Evolutionary conservation across 2,888 invertebrate species (phyloP).

Genomic region (Congeria kusceri): DNA sequence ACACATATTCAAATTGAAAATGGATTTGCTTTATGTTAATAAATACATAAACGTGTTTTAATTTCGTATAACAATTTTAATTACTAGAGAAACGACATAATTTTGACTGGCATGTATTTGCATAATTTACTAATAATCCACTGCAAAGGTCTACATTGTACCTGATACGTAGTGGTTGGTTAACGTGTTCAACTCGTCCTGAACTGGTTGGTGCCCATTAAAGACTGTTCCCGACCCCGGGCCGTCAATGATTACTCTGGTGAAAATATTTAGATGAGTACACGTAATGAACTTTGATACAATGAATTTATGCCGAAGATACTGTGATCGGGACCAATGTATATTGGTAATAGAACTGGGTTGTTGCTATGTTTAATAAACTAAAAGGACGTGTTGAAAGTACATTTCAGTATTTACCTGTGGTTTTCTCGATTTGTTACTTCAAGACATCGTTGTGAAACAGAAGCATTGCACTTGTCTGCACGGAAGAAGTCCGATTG

Average conservation of each 20-base stretch:
- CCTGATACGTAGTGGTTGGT: constrained; percentile 74
- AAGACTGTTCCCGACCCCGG: constrained; percentile 72
- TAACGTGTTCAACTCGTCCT: constrained; percentile 69
- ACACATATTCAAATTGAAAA: no score
- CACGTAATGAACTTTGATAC: neutral
- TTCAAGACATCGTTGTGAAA: constrained; percentile 67
- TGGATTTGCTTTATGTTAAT: no score
- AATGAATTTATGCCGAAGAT: no score
- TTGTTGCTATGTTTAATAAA: no score
- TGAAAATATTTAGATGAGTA: neutral
- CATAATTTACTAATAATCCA: no score
- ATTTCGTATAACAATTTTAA: no score
- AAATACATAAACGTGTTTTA: no score
- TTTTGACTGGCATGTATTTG: no score
- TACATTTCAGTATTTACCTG: constrained; percentile 50
- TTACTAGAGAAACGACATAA: no score
- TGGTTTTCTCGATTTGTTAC: constrained; percentile 66
- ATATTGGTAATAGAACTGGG: no score
- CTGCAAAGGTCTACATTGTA: constrained; percentile 17
- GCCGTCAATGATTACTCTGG: constrained; percentile 69
- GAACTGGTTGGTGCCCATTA: constrained; percentile 70
- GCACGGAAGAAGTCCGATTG: constrained; percentile 49
- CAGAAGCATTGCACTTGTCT: constrained; percentile 69
- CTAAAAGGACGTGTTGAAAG: no score
- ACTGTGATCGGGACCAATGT: no score